These are phyloP conservation scores for Patiria miniata DNA, from an alignment of 35 echinoderm and acorn worm genomes.

Conservation along the genomic window DNA sequence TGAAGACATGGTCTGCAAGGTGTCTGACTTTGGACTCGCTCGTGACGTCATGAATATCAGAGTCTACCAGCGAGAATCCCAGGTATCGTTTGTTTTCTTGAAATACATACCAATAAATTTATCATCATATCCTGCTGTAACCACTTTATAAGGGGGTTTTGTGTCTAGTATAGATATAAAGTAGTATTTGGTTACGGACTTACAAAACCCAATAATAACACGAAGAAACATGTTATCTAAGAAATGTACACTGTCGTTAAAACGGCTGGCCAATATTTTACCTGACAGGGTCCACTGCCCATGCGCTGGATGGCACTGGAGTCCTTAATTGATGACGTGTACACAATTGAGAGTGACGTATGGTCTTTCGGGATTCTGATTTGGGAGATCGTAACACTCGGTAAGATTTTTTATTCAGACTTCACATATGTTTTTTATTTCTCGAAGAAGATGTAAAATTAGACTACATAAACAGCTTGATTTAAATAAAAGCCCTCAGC, in stretches of 20 bases:
- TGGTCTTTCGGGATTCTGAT: constrained; percentile 88
- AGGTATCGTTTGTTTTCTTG: background rate
- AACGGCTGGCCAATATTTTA: background rate
- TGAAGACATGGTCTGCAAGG: background rate
- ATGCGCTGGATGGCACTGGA: constrained; percentile 89
- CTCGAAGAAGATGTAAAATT: background rate
- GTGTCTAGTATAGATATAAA: no score
- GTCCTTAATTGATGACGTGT: constrained; percentile 73
- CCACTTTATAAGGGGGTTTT: background rate
- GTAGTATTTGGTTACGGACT: no score
- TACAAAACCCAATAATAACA: background rate
- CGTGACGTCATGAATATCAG: constrained; percentile 20
- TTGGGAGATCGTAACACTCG: constrained; percentile 89
- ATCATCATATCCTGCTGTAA: background rate
- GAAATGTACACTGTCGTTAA: background rate
- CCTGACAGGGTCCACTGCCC: constrained; percentile 34
- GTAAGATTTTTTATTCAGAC: constrained; percentile 19
- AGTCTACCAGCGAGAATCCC: background rate
- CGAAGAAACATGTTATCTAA: background rate
- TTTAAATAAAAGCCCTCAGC: background rate
- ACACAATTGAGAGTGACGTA: constrained; percentile 78
- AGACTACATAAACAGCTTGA: background rate
- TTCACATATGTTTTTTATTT: background rate
- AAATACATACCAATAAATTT: no score
- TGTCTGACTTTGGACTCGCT: constrained; percentile 7